phyloP scores from a whole-genome alignment of 2,888 invertebrate species.

The Bellardia pandia region DNA sequence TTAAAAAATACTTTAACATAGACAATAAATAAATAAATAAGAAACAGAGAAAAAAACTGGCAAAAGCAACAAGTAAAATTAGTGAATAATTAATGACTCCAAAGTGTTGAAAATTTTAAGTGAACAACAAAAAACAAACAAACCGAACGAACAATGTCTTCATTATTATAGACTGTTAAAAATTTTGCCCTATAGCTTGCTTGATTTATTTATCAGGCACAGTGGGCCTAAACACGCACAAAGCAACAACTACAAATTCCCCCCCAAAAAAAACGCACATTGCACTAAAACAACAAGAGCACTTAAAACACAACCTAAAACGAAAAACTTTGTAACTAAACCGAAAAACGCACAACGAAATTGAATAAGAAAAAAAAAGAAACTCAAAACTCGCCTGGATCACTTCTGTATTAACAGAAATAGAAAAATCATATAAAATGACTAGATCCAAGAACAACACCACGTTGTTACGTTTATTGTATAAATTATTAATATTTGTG shows the following conservation, averaged over 20 bases:
- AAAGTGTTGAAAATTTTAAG: conserved; percentile 27
- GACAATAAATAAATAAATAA: conserved; percentile 40
- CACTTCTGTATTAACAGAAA: background rate
- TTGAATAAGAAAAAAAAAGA: background rate
- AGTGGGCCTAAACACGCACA: conserved; percentile 76
- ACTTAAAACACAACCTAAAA: conserved; percentile 32
- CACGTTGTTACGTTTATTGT: conserved; percentile 75
- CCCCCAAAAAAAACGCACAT: conserved; percentile 48
- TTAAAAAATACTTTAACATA: conserved; percentile 10
- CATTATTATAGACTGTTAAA: conserved; percentile 58
- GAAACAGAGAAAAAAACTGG: conserved; percentile 20
- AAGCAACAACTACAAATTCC: conserved; percentile 32
- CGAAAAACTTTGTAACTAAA: background rate
- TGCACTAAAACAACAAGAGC: conserved; percentile 24
- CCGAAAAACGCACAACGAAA: conserved; percentile 64
- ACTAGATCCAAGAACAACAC: conserved; percentile 75
- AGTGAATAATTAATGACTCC: conserved; percentile 21
- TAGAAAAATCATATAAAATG: conserved; percentile 66
- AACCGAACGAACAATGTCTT: conserved; percentile 61
- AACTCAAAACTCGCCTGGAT: conserved; percentile 6
- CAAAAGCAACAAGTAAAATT: conserved; percentile 14
- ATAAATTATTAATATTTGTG: conserved; percentile 78
- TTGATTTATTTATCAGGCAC: conserved; percentile 70
- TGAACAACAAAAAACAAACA: conserved; percentile 27
- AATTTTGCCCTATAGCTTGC: conserved; percentile 64